phyloP scores from a whole-genome alignment of 2,797 vertebrate genomes.

The Cyclopterus lumpus region DNA sequence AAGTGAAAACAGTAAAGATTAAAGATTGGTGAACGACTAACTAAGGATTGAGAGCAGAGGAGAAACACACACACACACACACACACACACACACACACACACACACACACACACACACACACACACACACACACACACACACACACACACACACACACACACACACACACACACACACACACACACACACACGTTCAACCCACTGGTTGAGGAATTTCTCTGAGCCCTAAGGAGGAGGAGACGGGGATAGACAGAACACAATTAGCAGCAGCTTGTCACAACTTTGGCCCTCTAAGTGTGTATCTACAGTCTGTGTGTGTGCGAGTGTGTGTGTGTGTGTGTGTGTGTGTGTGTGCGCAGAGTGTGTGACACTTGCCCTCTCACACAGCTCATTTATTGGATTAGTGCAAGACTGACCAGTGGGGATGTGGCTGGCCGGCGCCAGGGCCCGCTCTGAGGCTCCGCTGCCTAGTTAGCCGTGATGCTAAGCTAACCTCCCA shows the following conservation, averaged over 20 bases:
- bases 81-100: no score
- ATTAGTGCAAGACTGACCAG: constrained; percentile 81
- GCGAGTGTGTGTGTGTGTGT: constrained; percentile 34
- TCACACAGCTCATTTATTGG: constrained; percentile 80
- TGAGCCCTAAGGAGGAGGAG: constrained; percentile 55
- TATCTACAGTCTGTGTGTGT: constrained; percentile 40
- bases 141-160: not conserved
- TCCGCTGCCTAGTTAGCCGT: constrained; percentile 67
- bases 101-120: constrained; percentile 1
- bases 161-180: not conserved
- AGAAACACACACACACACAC: no score
- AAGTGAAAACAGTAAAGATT: not conserved
- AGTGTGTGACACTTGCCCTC: constrained; percentile 77
- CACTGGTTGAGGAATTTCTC: constrained; percentile 65
- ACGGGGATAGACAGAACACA: constrained; percentile 68
- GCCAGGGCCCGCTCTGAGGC: constrained; percentile 73
- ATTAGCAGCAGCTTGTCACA: constrained; percentile 75
- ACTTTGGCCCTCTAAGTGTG: constrained; percentile 63
- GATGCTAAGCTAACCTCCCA: constrained; percentile 72
- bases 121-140: not conserved
- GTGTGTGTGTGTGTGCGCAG: constrained; percentile 56
- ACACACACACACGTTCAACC: constrained; percentile 15
- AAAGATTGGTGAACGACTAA: not conserved
- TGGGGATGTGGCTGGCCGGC: constrained; percentile 75
- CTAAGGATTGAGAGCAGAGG: not conserved